Base-by-base conservation (phyloP, 2,888 invertebrate species). In the Sphinx pinastri region DNA sequence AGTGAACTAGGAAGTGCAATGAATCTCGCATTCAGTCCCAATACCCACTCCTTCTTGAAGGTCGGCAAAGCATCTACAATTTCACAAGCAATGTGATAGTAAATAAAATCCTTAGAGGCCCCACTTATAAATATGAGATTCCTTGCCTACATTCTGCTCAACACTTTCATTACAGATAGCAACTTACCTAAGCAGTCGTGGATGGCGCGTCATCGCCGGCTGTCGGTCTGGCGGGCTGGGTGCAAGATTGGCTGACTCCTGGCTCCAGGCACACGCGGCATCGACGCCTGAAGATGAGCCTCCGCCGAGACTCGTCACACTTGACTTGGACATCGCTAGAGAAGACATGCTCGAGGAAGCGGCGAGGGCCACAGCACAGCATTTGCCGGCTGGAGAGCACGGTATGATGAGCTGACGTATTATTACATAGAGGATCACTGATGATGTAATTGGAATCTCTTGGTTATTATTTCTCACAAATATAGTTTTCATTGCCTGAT, bases 301-400 rank as follows among this genome's bases (percentile, higher is more conserved):
- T 74, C 93, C 76, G 77, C 94, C 83, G 38, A 93, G 95, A 71
- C 95, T 97, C 68, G 95, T 96, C 71, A 96, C 97, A 7, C 89
- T 97, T 77, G 96, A 97, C 68, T 88, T 97, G 77, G 97, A 98
- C 84, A 97, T 97, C 19, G 97, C 97, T 0, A 94, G 97, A 58
- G 97, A 97, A 88, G 97, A 97, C 86, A 91, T 97, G 76, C 88
- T 97, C 63, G 97, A 97, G 74, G 97, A 97, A 88, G 97, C 97
- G 10, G 97, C 97, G 14, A 96, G 97, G 76, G 95, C 96, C 25
- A 96, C 97, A 75, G 96, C 97, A 19, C 96, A 97, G 68, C 97
- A 97, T 92, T 91, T 97, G 81, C 97, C 97, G 72, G 97, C 97
- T 68, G 97, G 97, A 57, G 97, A 97, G 92, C 97, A 97, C 84